phyloP scores from a whole-genome alignment of 2,797 vertebrate species.

The Alcedo quadribrachys region DNA sequence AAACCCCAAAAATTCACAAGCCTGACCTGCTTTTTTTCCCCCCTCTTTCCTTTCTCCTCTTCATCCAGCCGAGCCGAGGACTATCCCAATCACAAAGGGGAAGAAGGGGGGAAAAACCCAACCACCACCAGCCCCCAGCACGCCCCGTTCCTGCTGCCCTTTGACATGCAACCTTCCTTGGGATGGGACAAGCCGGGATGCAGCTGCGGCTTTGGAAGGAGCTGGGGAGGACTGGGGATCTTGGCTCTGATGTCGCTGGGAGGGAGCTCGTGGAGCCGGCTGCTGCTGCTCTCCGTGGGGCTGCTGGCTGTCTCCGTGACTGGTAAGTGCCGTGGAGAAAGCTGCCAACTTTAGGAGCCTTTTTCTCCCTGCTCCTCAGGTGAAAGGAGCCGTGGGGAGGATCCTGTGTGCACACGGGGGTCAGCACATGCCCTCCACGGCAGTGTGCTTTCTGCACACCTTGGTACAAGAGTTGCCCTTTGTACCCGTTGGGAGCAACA shows the following conservation, averaged over 20 bases:
- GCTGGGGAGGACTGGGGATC: constrained; percentile 84
- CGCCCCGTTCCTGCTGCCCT: constrained; percentile 63
- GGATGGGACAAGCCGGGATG: constrained; percentile 83
- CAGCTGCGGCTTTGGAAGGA: constrained; percentile 81
- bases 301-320: constrained; percentile 87
- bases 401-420: neutral
- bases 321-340: constrained; percentile 83
- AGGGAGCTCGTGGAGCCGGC: constrained; percentile 88
- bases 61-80: constrained; percentile 46
- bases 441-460: neutral
- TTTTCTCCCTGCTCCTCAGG: neutral
- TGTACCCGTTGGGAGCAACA: neutral
- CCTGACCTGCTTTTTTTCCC: constrained; percentile 65
- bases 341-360: neutral
- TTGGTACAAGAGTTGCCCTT: neutral
- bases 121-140: neutral
- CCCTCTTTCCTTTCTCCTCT: constrained; percentile 19
- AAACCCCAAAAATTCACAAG: constrained; percentile 24
- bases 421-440: neutral
- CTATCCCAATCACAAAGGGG: constrained; percentile 33
- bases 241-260: constrained; percentile 87
- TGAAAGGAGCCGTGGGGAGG: neutral
- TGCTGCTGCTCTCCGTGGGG: constrained; percentile 85
- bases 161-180: constrained; percentile 80
- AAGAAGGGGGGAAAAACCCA: constrained; percentile 1